A percentile compares a stretch with the other conserved stretches of the same genome.
Evolutionary conservation across 2,113 vertebrate species (phyloP).

Genomic region (Osmerus eperlanus): DNA sequence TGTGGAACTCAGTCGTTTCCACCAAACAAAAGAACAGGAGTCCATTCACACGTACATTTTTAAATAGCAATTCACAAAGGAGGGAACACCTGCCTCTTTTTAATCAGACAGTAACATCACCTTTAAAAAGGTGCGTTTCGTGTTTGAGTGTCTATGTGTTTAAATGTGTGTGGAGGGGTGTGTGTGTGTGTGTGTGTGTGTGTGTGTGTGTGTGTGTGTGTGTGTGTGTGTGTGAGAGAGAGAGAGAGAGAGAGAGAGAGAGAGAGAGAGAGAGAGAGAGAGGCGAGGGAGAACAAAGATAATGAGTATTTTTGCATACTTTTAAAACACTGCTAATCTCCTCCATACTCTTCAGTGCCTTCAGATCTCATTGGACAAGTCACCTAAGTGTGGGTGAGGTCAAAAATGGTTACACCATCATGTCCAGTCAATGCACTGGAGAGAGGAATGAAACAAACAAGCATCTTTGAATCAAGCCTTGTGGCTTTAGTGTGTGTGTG

Average conservation of each 20-base stretch:
- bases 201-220: background rate
- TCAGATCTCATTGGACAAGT: background rate
- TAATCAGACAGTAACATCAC: background rate
- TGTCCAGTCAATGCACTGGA: background rate
- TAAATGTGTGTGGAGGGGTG: background rate
- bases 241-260: background rate
- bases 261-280: background rate
- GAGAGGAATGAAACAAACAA: background rate
- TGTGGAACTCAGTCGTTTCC: background rate
- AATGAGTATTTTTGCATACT: too few species aligned
- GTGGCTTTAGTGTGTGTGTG: background rate
- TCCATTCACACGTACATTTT: background rate
- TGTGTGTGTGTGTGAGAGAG: background rate
- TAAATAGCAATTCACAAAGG: slow-evolving; percentile 7
- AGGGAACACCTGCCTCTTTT: background rate
- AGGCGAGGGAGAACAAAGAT: background rate
- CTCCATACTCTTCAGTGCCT: background rate
- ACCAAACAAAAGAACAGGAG: background rate
- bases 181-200: background rate
- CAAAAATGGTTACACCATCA: background rate
- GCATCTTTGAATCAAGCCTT: background rate
- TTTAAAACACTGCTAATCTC: background rate
- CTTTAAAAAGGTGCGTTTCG: background rate
- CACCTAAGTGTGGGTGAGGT: background rate
- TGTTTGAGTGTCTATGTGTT: background rate